Conservation (phyloP, 1,140 invertebrate genomes). For the Polyergus mexicanus region DNA sequence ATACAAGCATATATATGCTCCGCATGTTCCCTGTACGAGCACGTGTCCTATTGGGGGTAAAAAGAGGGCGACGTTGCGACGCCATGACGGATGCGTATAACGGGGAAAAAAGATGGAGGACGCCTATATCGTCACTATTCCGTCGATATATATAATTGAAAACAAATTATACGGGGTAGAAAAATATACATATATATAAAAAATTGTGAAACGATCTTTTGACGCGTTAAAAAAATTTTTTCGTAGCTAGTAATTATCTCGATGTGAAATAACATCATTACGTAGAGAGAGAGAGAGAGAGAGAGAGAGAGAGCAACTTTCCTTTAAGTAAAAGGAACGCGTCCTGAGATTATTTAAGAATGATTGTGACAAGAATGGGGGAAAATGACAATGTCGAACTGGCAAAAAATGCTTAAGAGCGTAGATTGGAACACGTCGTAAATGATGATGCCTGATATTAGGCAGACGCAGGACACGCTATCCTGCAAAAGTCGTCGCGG, state of each 20-base stretch:
- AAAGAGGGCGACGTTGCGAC: slow-evolving; percentile 73
- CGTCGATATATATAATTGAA: slow-evolving; percentile 16
- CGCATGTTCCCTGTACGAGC: slow-evolving; percentile 60
- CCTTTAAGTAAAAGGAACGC: not conserved
- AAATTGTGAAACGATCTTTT: not conserved
- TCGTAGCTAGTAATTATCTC: not conserved
- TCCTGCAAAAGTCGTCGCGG: slow-evolving; percentile 77
- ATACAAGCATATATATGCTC: slow-evolving; percentile 60
- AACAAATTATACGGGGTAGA: slow-evolving; percentile 11
- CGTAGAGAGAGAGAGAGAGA: not conserved
- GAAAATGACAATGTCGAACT: slow-evolving; percentile 59
- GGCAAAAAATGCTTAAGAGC: slow-evolving; percentile 59
- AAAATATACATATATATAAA: not conserved
- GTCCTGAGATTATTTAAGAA: slow-evolving; percentile 13
- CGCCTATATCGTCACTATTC: slow-evolving; percentile 16
- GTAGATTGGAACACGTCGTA: slow-evolving; percentile 65
- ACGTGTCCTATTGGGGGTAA: slow-evolving; percentile 73
- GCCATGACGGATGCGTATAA: slow-evolving; percentile 76
- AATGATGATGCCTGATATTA: slow-evolving; percentile 85
- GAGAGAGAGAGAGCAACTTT: not conserved
- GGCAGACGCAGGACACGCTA: slow-evolving; percentile 77
- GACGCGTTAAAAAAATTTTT: not conserved
- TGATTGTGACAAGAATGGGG: slow-evolving; percentile 37
- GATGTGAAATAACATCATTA: not conserved
- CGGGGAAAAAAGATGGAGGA: slow-evolving; percentile 75